These are phyloP conservation scores for Panagrolaimus sp. DNA, from an alignment of 1,140 invertebrate species.

Conservation along the genomic window DNA sequence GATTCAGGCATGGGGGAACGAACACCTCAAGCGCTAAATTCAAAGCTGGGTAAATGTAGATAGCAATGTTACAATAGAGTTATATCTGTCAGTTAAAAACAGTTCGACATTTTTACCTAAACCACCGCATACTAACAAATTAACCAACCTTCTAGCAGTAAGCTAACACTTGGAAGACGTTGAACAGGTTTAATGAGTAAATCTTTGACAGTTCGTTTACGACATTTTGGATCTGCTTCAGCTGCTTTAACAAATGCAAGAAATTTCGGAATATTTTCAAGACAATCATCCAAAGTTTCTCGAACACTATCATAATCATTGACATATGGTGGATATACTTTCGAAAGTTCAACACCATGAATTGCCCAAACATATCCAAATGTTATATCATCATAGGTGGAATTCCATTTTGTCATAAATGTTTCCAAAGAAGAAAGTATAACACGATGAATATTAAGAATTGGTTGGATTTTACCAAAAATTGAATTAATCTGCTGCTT, in stretches of 20 bases:
- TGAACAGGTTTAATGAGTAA: slow-evolving; percentile 36
- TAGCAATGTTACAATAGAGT: too few species aligned
- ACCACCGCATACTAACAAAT: too few species aligned
- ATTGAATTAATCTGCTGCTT: slow-evolving; percentile 17
- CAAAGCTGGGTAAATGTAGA: too few species aligned
- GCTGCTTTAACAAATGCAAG: slow-evolving; percentile 28
- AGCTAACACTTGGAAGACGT: slow-evolving; percentile 36
- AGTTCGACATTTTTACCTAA: too few species aligned
- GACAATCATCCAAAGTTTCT: slow-evolving; percentile 21
- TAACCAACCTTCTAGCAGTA: slow-evolving; percentile 34
- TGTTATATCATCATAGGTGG: slow-evolving; percentile 16
- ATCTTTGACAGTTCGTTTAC: slow-evolving; percentile 31
- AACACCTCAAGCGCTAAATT: too few species aligned
- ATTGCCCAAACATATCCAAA: slow-evolving; percentile 32
- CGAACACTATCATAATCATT: slow-evolving; percentile 31
- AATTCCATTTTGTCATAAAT: background rate
- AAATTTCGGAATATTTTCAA: slow-evolving; percentile 24
- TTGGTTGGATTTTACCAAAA: slow-evolving; percentile 25
- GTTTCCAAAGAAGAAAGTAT: slow-evolving; percentile 13
- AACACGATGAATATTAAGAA: slow-evolving; percentile 26
- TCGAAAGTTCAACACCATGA: slow-evolving; percentile 5
- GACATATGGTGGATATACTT: slow-evolving; percentile 34
- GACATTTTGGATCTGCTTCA: slow-evolving; percentile 15
- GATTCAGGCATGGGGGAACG: too few species aligned
- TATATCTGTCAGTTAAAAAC: too few species aligned